These are phyloP conservation scores for Coelopa frigida DNA, from an alignment of 1,140 invertebrate species.

Conservation along the genomic window DNA sequence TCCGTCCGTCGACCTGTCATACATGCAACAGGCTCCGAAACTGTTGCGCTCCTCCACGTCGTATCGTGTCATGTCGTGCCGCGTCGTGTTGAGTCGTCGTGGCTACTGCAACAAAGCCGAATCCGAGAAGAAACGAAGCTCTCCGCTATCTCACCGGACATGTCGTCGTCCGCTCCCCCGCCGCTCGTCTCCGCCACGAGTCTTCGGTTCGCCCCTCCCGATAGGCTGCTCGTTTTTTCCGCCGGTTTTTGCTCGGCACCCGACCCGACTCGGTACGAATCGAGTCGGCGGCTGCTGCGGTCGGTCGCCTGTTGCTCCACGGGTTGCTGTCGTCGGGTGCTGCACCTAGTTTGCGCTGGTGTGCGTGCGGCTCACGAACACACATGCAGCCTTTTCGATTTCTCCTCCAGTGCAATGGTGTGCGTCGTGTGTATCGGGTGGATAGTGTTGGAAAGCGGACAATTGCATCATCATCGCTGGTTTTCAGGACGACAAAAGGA, in stretches of 20 bases:
- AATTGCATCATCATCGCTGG: no score
- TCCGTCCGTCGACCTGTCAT: no score
- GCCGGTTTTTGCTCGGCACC: background rate
- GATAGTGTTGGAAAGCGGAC: no score
- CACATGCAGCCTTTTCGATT: background rate
- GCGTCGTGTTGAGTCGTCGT: background rate
- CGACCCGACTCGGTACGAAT: background rate
- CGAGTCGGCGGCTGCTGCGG: background rate
- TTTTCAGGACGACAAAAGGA: no score
- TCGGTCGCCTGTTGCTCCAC: constrained; percentile 17
- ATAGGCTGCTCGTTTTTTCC: no score
- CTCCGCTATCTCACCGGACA: no score
- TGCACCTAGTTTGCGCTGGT: constrained; percentile 10
- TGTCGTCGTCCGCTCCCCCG: no score
- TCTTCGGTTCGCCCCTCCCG: constrained; percentile 1
- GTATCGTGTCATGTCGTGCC: background rate
- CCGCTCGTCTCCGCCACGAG: background rate
- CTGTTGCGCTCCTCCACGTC: constrained; percentile 12
- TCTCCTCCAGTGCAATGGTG: no score
- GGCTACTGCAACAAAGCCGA: background rate
- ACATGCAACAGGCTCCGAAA: constrained; percentile 13
- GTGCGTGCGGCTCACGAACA: constrained; percentile 1
- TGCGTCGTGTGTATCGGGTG: no score
- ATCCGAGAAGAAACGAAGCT: no score
- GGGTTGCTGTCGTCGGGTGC: background rate